A percentile compares a stretch with the other conserved stretches of the same genome.
These are phyloP conservation scores for Daphoenositta chrysoptera DNA, from an alignment of 2,113 vertebrate species.

Conservation along the genomic window DNA sequence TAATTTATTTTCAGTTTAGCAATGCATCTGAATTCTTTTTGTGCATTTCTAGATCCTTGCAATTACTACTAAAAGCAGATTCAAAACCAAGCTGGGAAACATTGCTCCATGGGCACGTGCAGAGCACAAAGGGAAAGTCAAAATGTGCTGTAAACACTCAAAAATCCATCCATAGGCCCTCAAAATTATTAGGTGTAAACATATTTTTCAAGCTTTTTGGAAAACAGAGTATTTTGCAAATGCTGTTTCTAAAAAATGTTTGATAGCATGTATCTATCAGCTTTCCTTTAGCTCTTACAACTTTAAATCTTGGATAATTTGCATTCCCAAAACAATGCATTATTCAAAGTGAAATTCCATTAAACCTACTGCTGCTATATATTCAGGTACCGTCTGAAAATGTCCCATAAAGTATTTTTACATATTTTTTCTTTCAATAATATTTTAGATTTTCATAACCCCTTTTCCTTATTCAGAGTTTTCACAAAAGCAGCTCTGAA, in stretches of 20 bases:
- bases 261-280: not conserved
- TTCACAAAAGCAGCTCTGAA: not conserved
- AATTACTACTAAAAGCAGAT: not conserved
- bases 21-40: not conserved
- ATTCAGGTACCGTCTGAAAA: not conserved
- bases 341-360: not conserved
- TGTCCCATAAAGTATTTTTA: not conserved
- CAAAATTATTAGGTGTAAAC: fast-evolving
- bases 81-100: not conserved
- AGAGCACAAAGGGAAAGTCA: fast-evolving
- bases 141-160: not conserved
- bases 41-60: not conserved
- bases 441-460: not conserved
- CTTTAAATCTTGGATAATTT: not conserved
- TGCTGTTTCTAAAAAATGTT: not conserved
- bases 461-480: not conserved
- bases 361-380: not conserved
- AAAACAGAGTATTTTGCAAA: not conserved
- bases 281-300: not conserved
- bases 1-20: not conserved
- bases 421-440: not conserved
- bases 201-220: not conserved
- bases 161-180: not conserved
- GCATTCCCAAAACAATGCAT: not conserved
- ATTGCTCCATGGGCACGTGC: fast-evolving